Percentiles rank a stretch among this genome's conserved stretches.
Conservation (phyloP, 1,140 invertebrate species). For the Pseudachorutes palmiensis region DNA sequence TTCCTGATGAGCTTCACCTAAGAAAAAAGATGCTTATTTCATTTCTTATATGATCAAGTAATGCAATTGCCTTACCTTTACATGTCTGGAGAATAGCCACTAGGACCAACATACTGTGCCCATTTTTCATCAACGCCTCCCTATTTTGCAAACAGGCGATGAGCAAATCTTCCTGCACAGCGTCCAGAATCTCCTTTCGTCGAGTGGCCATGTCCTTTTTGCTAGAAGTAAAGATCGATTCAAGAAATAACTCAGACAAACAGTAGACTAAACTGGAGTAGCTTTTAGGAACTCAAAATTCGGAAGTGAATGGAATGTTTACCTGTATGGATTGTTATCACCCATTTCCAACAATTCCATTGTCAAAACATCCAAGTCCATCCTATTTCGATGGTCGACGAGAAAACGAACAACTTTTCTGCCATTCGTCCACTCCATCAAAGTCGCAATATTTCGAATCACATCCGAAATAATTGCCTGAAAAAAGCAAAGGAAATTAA, state of each 20-base stretch:
- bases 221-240: conserved; percentile 48
- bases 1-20: too few relatives aligned
- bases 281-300: background rate
- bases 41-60: too few relatives aligned
- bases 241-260: conserved; percentile 7
- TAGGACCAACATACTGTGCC: conserved; percentile 35
- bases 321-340: conserved; percentile 50
- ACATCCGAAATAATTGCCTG: conserved; percentile 60
- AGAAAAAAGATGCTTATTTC: too few relatives aligned
- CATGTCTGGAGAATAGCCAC: background rate
- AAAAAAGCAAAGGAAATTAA: conserved; percentile 14
- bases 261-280: background rate
- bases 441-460: conserved; percentile 57
- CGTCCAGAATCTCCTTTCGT: conserved; percentile 62
- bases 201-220: conserved; percentile 70
- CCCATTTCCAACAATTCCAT: conserved; percentile 63
- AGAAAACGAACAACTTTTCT: conserved; percentile 69
- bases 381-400: conserved; percentile 64
- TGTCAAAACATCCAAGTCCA: conserved; percentile 64
- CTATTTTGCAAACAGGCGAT: conserved; percentile 54
- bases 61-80: background rate
- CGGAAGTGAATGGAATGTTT: conserved; percentile 42
- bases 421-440: conserved; percentile 64
- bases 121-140: conserved; percentile 58
- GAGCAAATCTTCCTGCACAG: conserved; percentile 56